These are phyloP conservation scores for Neostethus bicornis DNA, from an alignment of 2,797 vertebrate species.

Conservation along the genomic window DNA sequence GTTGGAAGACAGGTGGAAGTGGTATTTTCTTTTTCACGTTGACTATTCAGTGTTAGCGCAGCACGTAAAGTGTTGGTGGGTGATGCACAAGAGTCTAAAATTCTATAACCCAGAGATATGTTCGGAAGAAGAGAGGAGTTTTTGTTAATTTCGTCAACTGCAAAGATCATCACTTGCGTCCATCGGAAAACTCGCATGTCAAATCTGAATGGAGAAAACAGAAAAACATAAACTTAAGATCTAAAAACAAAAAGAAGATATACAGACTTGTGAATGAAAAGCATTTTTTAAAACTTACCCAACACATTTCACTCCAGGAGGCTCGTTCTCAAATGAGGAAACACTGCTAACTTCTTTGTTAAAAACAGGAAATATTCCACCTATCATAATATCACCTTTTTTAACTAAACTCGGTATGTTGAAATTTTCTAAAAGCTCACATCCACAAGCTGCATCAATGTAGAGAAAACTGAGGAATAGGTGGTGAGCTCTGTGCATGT, in stretches of 20 bases:
- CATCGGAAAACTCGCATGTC: slow-evolving; percentile 79
- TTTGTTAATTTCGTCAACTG: slow-evolving; percentile 81
- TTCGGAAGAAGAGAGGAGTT: slow-evolving; percentile 74
- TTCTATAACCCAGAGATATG: slow-evolving; percentile 78
- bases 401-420: slow-evolving; percentile 68
- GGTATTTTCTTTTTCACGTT: slow-evolving; percentile 28
- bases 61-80: slow-evolving; percentile 75
- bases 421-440: slow-evolving; percentile 64
- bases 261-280: too few relatives aligned
- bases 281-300: slow-evolving; percentile 73
- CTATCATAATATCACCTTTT: slow-evolving; percentile 77
- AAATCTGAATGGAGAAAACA: slow-evolving; percentile 62
- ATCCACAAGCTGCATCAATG: slow-evolving; percentile 45
- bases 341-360: slow-evolving; percentile 70
- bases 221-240: neutral
- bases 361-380: slow-evolving; percentile 81
- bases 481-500: slow-evolving; percentile 41
- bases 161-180: slow-evolving; percentile 81
- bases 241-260: too few relatives aligned
- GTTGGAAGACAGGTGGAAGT: slow-evolving; percentile 60
- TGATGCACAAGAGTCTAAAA: slow-evolving; percentile 80
- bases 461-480: slow-evolving; percentile 43
- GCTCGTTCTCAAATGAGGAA: slow-evolving; percentile 57
- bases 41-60: slow-evolving; percentile 68
- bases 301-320: slow-evolving; percentile 56